Conservation (phyloP, 1,140 invertebrate species). For the Coelopa frigida region DNA sequence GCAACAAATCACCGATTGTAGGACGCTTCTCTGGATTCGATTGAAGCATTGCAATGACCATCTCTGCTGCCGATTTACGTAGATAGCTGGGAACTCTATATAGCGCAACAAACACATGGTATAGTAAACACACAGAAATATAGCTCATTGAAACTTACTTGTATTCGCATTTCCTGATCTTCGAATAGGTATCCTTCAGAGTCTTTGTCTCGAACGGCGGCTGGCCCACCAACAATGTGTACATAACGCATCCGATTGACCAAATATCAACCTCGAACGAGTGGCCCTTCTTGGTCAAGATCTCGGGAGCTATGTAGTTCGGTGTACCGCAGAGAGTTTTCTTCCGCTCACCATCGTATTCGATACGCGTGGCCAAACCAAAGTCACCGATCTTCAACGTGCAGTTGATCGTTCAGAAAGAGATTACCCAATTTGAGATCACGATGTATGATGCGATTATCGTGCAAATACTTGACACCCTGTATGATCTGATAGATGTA, state of each 20-base stretch:
- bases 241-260: conserved; percentile 95
- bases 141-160: conserved; percentile 42
- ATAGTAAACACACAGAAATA: background rate
- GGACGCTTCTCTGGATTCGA: conserved; percentile 75
- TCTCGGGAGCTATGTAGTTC: conserved; percentile 97
- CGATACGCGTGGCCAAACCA: conserved; percentile 86
- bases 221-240: conserved; percentile 86
- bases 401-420: conserved; percentile 89
- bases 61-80: conserved; percentile 60
- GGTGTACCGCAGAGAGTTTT: conserved; percentile 93
- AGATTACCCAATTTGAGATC: conserved; percentile 97
- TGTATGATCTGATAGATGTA: conserved; percentile 90
- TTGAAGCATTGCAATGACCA: conserved; percentile 81
- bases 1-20: conserved; percentile 64
- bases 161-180: conserved; percentile 91
- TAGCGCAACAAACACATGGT: no score
- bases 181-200: conserved; percentile 81
- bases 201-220: conserved; percentile 93
- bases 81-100: conserved; percentile 64
- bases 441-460: conserved; percentile 85
- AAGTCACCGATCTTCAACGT: conserved; percentile 98
- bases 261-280: conserved; percentile 96
- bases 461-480: conserved; percentile 90
- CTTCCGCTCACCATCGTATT: conserved; percentile 73
- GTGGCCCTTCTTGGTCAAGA: conserved; percentile 87